Evolutionary conservation across 1,140 invertebrate genomes (phyloP), one percentile per base, ranked within the genome.

Genomic region (Drosophila ercepeae): DNA sequence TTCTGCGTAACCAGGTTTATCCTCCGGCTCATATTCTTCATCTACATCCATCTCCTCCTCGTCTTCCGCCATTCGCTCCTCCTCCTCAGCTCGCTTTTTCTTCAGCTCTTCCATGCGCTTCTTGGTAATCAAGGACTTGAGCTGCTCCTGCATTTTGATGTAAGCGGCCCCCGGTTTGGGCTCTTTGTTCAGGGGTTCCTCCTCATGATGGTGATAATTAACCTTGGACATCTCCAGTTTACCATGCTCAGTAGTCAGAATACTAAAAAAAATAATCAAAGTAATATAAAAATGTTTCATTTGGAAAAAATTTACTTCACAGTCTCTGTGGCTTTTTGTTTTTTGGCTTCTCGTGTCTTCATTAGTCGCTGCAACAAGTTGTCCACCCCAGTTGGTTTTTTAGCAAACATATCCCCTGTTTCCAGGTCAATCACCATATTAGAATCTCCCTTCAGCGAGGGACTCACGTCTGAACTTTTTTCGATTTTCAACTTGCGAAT

Each of bases 121-220:
- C 18, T 91, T 78, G 0, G 90, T 91, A 57, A 95, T 95, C 78
- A 93, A 90, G 4, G 91, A 76, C 59, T 93, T 92, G 0, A 95
- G 90, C 48, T 93, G 92, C 55, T 94, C 92, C 69, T 93, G 93
- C 25, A 95, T 90, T 54, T 92, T 92, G 8, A 91, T 74, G 16
- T 94, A 91, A 51, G 92, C 93, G 8, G 92, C 92, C 0, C 95
- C 94, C 5, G 94, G 94, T 71, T 93, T 94, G 21, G 92, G 84
- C 19, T 91, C 45, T 89, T 88, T 74, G 91, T 83, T 19, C 53
- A 76, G 52, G 64, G 89, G 11, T 63, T 92, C 91, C 14, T 81
- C 63, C 60, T 89, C 70, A 27, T 82, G 32, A 57, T 51, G 11
- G 68, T 75, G 29, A 89, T 76, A 69, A 14, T 86, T 90, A 0